Percentiles rank a stretch among this genome's conserved stretches.
These are phyloP conservation scores for Diadophis punctatus DNA, from an alignment of 2,113 vertebrate species.

Conservation along the genomic window DNA sequence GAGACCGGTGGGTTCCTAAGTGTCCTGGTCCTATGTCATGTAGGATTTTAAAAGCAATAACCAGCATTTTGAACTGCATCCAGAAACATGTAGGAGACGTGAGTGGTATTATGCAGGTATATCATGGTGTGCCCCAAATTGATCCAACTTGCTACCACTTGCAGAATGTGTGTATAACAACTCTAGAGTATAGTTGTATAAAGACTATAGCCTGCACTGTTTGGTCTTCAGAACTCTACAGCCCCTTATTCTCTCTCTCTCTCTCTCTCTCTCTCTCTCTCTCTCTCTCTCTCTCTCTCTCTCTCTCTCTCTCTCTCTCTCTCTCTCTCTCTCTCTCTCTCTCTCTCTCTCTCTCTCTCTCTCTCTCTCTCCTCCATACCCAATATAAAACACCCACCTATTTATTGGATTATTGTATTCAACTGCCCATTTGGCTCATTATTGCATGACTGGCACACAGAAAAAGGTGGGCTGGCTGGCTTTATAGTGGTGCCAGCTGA, in stretches of 20 bases:
- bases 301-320: too few species aligned
- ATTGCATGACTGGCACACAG: background rate
- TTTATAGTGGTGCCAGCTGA: background rate
- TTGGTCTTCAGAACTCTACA: background rate
- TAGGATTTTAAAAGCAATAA: background rate
- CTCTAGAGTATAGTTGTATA: background rate
- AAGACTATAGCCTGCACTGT: background rate
- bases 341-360: background rate
- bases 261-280: too few species aligned
- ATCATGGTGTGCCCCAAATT: background rate
- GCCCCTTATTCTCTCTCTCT: background rate
- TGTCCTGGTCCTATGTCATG: background rate
- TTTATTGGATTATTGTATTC: background rate
- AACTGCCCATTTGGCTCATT: background rate
- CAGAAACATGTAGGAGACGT: background rate
- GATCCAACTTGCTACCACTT: background rate
- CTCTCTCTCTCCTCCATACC: background rate
- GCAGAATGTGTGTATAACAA: background rate
- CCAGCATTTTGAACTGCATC: background rate
- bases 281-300: too few species aligned
- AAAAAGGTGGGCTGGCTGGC: background rate
- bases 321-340: too few species aligned
- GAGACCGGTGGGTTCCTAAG: background rate
- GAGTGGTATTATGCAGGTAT: background rate
- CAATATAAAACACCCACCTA: background rate